A percentile compares a stretch with the other conserved stretches of the same genome.
Conservation (phyloP, 2,797 vertebrate species). For the Leuciscus waleckii region DNA sequence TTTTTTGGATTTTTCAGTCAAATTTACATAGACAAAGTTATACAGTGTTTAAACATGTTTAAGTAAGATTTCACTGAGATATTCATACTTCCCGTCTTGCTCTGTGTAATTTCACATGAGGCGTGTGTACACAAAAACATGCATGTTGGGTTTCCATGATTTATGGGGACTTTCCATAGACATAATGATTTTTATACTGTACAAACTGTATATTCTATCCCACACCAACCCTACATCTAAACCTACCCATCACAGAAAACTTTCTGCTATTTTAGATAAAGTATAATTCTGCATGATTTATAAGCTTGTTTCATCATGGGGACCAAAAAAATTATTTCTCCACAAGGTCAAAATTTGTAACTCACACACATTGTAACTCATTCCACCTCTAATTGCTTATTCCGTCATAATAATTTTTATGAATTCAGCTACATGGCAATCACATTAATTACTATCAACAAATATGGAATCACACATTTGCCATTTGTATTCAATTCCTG, state of each 20-base stretch:
- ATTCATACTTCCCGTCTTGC: conserved; percentile 38
- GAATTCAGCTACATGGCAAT: background rate
- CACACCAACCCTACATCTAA: background rate
- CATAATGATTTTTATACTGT: background rate
- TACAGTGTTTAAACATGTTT: background rate
- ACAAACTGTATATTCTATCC: background rate
- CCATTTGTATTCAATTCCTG: background rate
- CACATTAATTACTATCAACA: background rate
- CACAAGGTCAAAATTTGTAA: background rate
- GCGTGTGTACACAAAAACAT: background rate
- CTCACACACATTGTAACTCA: too few relatives aligned
- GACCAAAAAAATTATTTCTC: background rate
- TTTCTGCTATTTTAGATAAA: background rate
- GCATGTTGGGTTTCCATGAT: background rate
- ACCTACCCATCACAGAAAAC: background rate
- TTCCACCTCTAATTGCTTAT: background rate
- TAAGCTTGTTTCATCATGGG: background rate
- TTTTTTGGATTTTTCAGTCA: background rate
- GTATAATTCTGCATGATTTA: background rate
- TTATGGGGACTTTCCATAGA: background rate
- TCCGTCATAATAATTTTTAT: background rate
- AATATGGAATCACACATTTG: background rate
- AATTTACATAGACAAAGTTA: conserved; percentile 47
- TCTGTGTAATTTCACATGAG: background rate
- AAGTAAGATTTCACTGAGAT: conserved; percentile 47